phyloP scores from a whole-genome alignment of 2,797 vertebrate genomes.

The Pipistrellus pygmaeus region DNA sequence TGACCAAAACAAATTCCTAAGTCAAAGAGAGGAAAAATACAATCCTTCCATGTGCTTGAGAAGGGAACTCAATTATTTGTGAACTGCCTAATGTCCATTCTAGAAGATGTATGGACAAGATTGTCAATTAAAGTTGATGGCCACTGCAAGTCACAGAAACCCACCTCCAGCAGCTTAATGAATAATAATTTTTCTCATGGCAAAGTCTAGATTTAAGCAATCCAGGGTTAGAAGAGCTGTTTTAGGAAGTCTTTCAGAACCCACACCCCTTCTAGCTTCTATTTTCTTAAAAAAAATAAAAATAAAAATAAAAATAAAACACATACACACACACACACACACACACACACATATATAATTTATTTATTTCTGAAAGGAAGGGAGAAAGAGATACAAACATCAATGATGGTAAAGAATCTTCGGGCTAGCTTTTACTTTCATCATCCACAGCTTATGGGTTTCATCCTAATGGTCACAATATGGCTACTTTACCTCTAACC shows the following conservation, averaged over 20 bases:
- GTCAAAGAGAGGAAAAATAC: neutral
- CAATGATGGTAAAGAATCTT: no score
- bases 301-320: no score
- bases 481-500: neutral
- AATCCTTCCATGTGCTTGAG: neutral
- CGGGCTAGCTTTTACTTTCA: neutral
- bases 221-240: neutral
- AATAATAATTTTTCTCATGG: neutral
- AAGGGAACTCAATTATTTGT: neutral
- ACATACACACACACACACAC: no score
- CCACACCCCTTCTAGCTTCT: neutral
- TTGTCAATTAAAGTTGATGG: neutral
- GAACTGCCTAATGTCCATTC: neutral
- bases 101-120: neutral
- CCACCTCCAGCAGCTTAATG: neutral
- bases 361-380: no score
- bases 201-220: conserved; percentile 20
- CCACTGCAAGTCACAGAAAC: neutral
- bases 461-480: neutral
- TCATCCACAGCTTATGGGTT: neutral
- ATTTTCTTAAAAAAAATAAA: neutral
- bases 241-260: neutral
- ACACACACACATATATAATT: no score
- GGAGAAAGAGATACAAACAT: no score
- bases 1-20: neutral